Evolutionary conservation across 1,140 invertebrate genomes (phyloP).

Genomic region (Drosophila obscura): DNA sequence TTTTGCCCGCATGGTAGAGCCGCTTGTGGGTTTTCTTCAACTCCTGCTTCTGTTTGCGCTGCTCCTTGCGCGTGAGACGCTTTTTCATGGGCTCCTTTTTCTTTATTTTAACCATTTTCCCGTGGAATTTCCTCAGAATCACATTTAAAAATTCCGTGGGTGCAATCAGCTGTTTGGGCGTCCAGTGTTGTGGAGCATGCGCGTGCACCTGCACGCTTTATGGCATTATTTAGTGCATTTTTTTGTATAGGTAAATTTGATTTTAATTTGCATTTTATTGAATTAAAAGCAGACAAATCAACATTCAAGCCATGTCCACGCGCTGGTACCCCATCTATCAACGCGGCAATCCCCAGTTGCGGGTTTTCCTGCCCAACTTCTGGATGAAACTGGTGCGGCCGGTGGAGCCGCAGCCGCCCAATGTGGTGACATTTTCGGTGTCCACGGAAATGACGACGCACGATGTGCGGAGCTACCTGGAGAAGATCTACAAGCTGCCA

Average conservation of each 20-base stretch:
- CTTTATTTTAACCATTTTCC: slow-evolving; percentile 63
- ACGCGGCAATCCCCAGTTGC: slow-evolving; percentile 94
- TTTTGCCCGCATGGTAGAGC: slow-evolving; percentile 70
- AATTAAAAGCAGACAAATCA: slow-evolving; percentile 22
- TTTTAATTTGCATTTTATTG: slow-evolving; percentile 26
- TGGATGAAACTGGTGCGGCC: slow-evolving; percentile 95
- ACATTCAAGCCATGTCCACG: slow-evolving; percentile 65
- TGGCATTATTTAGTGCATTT: slow-evolving; percentile 25
- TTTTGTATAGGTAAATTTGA: slow-evolving; percentile 5
- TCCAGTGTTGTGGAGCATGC: slow-evolving; percentile 17
- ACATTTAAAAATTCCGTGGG: slow-evolving; percentile 15
- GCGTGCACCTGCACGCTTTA: background rate
- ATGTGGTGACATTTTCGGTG: slow-evolving; percentile 92
- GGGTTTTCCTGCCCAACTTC: slow-evolving; percentile 96
- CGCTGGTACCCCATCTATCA: slow-evolving; percentile 93
- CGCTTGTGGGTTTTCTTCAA: slow-evolving; percentile 85
- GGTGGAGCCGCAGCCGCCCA: slow-evolving; percentile 86
- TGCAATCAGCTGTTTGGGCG: slow-evolving; percentile 49
- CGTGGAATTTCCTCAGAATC: slow-evolving; percentile 2
- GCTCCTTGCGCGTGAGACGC: slow-evolving; percentile 85
- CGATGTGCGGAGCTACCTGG: slow-evolving; percentile 96
- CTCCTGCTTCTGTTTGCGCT: slow-evolving; percentile 86
- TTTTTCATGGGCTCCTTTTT: slow-evolving; percentile 50
- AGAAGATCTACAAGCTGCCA: slow-evolving; percentile 96
- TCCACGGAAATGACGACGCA: slow-evolving; percentile 94